phyloP scores from a whole-genome alignment of 2,113 vertebrate genomes.

The Heliornis fulica region DNA sequence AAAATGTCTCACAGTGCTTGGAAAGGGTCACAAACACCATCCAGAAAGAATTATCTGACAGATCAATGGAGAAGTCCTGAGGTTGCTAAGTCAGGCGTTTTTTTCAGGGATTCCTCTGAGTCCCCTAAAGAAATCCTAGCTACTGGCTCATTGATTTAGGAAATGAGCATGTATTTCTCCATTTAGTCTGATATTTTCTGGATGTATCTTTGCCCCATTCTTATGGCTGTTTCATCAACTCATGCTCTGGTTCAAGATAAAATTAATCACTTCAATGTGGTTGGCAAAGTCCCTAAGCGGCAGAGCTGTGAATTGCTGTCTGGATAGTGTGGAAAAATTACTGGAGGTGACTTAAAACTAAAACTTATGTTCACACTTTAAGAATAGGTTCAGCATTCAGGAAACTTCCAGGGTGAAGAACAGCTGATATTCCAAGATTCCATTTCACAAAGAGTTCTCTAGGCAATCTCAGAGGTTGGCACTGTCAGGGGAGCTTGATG shows the following conservation, averaged over 20 bases:
- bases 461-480: too few relatives aligned
- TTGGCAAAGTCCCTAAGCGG: background rate
- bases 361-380: too few relatives aligned
- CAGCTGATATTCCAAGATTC: too few relatives aligned
- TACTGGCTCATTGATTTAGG: background rate
- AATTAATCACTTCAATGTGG: background rate
- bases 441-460: too few relatives aligned
- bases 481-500: too few relatives aligned
- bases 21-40: background rate
- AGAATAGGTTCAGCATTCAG: too few relatives aligned
- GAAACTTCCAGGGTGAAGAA: too few relatives aligned
- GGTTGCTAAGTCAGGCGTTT: background rate
- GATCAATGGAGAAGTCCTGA: background rate
- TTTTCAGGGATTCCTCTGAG: background rate
- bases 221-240: background rate
- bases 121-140: background rate
- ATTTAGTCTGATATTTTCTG: background rate
- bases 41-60: background rate
- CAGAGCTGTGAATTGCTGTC: background rate
- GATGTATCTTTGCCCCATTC: background rate
- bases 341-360: too few relatives aligned
- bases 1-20: background rate
- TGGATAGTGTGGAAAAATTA: too few relatives aligned
- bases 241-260: background rate
- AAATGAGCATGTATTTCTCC: background rate